Evolutionary conservation across 2,797 vertebrate genomes (phyloP).

Genomic region (Lindbergichthys nudifrons): DNA sequence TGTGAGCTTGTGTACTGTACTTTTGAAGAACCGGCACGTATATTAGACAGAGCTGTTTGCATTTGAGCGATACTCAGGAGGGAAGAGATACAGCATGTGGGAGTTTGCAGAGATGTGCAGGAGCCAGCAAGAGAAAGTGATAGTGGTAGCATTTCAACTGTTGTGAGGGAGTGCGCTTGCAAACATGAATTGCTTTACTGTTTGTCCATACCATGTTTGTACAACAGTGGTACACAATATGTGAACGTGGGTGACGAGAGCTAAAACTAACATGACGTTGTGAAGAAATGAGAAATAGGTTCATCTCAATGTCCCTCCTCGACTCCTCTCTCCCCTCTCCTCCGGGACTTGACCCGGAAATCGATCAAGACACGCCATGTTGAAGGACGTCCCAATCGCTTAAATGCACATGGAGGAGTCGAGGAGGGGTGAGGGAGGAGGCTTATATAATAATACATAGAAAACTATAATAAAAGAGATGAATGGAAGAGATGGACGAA

Average conservation of each 20-base stretch:
- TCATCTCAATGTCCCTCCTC: too few species aligned
- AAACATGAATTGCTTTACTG: slow-evolving; percentile 6
- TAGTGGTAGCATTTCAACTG: slow-evolving; percentile 23
- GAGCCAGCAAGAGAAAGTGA: slow-evolving; percentile 33
- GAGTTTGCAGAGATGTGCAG: slow-evolving; percentile 56
- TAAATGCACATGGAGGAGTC: too few species aligned
- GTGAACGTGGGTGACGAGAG: background rate
- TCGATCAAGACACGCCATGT: too few species aligned
- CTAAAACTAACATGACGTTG: background rate
- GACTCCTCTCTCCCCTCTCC: too few species aligned
- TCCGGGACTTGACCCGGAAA: too few species aligned
- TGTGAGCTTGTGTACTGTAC: slow-evolving; percentile 18
- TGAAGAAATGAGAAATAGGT: slow-evolving; percentile 5
- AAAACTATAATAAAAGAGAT: too few species aligned
- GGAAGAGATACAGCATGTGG: slow-evolving; percentile 59
- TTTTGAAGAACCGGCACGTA: slow-evolving; percentile 38
- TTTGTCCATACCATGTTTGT: background rate
- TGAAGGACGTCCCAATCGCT: too few species aligned
- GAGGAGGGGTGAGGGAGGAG: too few species aligned
- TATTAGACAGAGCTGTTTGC: slow-evolving; percentile 41
- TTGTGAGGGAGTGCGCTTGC: slow-evolving; percentile 1
- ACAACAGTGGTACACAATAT: background rate
- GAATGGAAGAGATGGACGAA: too few species aligned
- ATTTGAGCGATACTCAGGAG: slow-evolving; percentile 37
- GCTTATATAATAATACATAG: too few species aligned